Base-by-base conservation (phyloP, 2,113 vertebrate genomes). In the Odocoileus hemionus region DNA sequence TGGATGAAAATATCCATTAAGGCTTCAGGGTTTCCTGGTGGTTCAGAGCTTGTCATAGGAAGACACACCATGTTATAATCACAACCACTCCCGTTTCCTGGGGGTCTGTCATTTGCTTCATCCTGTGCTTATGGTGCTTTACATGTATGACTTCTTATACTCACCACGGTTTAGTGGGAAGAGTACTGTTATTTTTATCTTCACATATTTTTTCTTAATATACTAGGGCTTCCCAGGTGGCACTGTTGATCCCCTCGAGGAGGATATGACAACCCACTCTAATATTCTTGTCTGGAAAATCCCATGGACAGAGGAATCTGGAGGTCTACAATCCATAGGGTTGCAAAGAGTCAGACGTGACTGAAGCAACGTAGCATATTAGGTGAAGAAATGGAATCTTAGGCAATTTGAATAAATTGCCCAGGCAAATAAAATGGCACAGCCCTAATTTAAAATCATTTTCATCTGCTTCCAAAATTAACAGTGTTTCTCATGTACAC, bases 361-460 rank as follows among this genome's bases (percentile, higher is more conserved):
- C 67, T 74, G 67, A 39, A 74, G 21, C 36, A 39, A 39, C 67
- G 23, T 39, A 74, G 36, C 67, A 39, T 76, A 91, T 87, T 91
- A 93, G 97, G 50, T 74, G 33, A 60, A 61, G 15, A 70, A 45
- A 61, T 14, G 33, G 19, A 26, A 21, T 85, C 76, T 85, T 88
- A 76, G 14, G 70, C 23, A 85, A 54, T 52, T 52, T 50, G 30
- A 93, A 28, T 86, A 39, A 91, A 82, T 64, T 74, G 47, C 39
- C 39, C 76, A 76, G 17, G n/a, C 2, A 12, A 88, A 58, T 86
- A 54, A 95, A 57, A 21, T 52, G 36, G 33, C 36, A 70, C 2
- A 86, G 25, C 12, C n/a, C 57, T 70, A 90, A 91, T 88, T 96
- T 47, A 94, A 85, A 88, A 58, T 45, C 14, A 93, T 19, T 64